These are phyloP conservation scores for Arctia plantaginis DNA, from an alignment of 2,888 invertebrate species.

Conservation along the genomic window DNA sequence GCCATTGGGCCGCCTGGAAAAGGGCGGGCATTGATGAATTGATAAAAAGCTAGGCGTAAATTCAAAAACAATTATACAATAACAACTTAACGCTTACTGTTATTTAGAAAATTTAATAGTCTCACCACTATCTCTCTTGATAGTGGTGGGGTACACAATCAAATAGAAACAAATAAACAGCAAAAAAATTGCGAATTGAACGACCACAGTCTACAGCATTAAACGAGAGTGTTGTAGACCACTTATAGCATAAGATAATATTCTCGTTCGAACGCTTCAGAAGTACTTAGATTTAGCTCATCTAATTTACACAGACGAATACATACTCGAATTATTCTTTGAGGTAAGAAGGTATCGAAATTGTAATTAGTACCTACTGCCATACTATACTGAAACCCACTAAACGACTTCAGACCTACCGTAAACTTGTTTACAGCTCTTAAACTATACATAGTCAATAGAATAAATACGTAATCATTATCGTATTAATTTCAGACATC, in stretches of 20 bases:
- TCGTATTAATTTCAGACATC: not conserved
- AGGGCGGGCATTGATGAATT: not conserved
- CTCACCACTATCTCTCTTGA: no score
- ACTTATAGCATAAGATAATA: not conserved
- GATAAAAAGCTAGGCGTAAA: not conserved
- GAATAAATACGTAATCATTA: not conserved
- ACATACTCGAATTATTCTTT: not conserved
- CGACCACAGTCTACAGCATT: no score
- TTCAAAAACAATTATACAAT: not conserved
- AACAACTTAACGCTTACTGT: not conserved
- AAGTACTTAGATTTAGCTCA: not conserved
- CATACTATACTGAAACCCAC: no score
- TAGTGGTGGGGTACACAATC: no score
- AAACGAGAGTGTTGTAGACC: no score
- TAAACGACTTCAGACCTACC: no score
- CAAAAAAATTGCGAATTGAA: no score
- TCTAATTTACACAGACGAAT: not conserved
- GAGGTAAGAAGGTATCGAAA: not conserved
- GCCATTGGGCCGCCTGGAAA: not conserved
- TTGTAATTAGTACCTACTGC: no score
- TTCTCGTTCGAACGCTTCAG: not conserved
- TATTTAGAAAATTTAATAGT: no score
- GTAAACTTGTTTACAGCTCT: not conserved
- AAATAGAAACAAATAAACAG: no score
- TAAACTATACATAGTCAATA: not conserved